Base-by-base conservation (phyloP, 2,888 invertebrate genomes). In the Stictocephala bisonia region DNA sequence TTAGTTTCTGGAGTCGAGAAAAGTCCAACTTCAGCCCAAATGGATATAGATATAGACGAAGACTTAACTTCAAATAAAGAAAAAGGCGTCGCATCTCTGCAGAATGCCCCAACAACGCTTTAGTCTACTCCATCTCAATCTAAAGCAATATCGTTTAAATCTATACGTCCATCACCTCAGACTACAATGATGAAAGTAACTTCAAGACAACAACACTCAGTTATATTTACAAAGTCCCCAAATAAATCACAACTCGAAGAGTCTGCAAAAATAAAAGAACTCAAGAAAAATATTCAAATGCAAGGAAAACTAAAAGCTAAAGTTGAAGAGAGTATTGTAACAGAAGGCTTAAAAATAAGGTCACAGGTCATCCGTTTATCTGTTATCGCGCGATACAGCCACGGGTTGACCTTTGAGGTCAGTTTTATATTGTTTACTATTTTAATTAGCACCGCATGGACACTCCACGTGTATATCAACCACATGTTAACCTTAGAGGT, bases 141-240 rank as follows among this genome's bases (percentile, higher is more conserved):
- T 26, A 11, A 31, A 9, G 6, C n/a, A 4, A 24, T 27, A 29
- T 22, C 58, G 13, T 58, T 58, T n/a, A 58, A 58, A 58, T 7
- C 58, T 31, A 18, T 58, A 18, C 26, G 58, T n/a, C 58, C 58
- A 24, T 26, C 58, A 18, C 27, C 58, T 58, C 7, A 3, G 7
- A 26, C 58, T n/a, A 58, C 18, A 6, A 26, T 26, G 9, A 31
- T 18, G 9, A 31, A 26, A 26, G 3, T 7, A 3, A 26, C 58
- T 58, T 58, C 27, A 58, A 58, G 58, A 58, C 27, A 31, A 58
- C 58, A 58, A n/a, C 58, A 58, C 27, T 58, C 58, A 24, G 27
- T 58, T 3, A 58, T 58, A 9, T 58, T 58, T n/a, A 58, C 58
- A 22, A 7, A 6, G 26, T 26, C 58, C 15, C 27, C 27, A 3